Base-by-base conservation (phyloP, 2,113 vertebrate genomes). In the Noturus placidus region DNA sequence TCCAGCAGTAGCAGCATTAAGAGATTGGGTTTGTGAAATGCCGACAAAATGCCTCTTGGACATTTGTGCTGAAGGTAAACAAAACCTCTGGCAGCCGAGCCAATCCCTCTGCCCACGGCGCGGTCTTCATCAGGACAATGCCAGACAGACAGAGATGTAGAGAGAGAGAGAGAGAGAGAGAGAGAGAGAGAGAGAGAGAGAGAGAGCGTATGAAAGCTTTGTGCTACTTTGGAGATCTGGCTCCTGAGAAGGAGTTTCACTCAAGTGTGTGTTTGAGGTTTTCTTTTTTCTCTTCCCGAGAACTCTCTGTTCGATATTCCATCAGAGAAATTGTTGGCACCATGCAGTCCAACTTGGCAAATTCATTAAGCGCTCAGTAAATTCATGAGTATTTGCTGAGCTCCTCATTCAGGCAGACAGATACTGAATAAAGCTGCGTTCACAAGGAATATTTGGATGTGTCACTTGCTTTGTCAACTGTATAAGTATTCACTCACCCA, bases 21-120 rank as follows among this genome's bases (percentile, higher is more conserved):
- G 90, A 91, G 91, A 90, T 87, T 87, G 90, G 90, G 88, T 92
- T 90, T 88, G 89, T 91, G 93, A 91, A 91, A 90, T 89, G 84
- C 91, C 87, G 90, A 91, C 92, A 91, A 89, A 89, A 86, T 79
- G 91, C 92, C 91, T 93, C 88, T 88, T 89, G 90, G 92, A 92
- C 91, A 89, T 92, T 91, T 84, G 89, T 30, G 82, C 65, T 82
- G 92, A 91, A 93, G 90, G 92, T 91, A 91, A 92, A 94, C 92
- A 91, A 91, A 88, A 93, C 91, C 90, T 85, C 87, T 87, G 91
- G 88, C 83, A 65, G 87, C 30, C 61, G 52, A 89, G 90, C 91
- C 90, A 92, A 87, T 76, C 87, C 69, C 87, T 65, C 30, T 83
- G 91, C 87, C 91, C 91, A 86, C 52, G 27, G 90, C 89, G 83